Base-by-base conservation (phyloP, 2,797 vertebrate genomes). In the Xiphophorus birchmanni region DNA sequence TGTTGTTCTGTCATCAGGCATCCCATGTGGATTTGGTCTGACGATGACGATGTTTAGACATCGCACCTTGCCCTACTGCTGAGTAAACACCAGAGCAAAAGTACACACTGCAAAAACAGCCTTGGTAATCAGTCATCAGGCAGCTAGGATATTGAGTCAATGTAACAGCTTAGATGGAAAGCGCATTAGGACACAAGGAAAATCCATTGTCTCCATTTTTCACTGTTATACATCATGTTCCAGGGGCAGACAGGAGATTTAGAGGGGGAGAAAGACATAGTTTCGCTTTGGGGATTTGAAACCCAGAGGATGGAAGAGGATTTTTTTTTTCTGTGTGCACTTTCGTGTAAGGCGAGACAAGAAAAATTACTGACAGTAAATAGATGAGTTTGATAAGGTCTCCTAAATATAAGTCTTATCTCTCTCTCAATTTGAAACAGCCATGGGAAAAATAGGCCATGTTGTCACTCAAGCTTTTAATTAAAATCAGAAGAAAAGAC, bases 351-450 rank as follows among this genome's bases (percentile, higher is more conserved):
- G 87, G 78, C 78, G 58, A 88, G 82, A 90, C 84, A 89, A 60
- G 79, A 91, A 87, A 94, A 94, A 94, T 93, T 88, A 94, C 83
- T 87, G 83, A 89, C 89, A 94, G 89, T 92, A 94, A 93, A 94
- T 90, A 92, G 92, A 95, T 95, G 86, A 89, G 86, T 89, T 81
- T 82, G 94, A 95, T 95, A 94, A 93, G 81, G 72, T 58, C 76
- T 85, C 84, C 90, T 91, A 95, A 94, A 95, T 95, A 94, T 92
- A 93, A 92, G 86, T 83, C 94, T 95, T 94, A 94, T 94, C 92
- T 92, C 80, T 65, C 77, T 78, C 89, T 92, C 89, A 87, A 92
- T 94, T 92, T 93, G 82, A 93, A 95, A 93, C 91, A 90, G 92
- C 91, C 89, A 84, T 60, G 74, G 93, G 89, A 92, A 83, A 94